These are phyloP conservation scores for Megaleporinus macrocephalus DNA, from an alignment of 2,113 vertebrate genomes.

Conservation along the genomic window DNA sequence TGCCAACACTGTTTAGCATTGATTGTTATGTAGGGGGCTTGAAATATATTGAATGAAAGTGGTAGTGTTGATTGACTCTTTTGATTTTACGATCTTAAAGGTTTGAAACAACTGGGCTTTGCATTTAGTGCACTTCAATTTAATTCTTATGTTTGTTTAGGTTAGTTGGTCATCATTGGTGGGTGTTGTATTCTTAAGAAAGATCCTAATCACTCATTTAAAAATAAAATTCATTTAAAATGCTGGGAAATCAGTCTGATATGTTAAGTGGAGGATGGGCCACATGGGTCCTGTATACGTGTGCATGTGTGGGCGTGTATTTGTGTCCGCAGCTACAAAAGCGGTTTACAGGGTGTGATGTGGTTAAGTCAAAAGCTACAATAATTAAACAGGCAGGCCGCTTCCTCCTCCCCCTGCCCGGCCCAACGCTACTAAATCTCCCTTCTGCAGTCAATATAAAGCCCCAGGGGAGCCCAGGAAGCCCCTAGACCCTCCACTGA, in stretches of 20 bases:
- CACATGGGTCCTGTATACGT: neutral
- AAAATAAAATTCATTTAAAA: neutral
- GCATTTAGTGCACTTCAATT: too few species aligned
- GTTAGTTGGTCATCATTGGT: too few species aligned
- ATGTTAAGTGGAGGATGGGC: neutral
- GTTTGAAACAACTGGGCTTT: too few species aligned
- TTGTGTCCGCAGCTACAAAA: neutral
- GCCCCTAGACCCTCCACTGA: constrained; percentile 16
- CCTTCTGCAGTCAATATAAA: constrained; percentile 41
- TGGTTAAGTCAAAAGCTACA: constrained; percentile 18
- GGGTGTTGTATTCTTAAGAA: too few species aligned
- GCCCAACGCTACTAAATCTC: constrained; percentile 36
- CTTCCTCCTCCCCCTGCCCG: constrained; percentile 4
- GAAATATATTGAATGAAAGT: too few species aligned
- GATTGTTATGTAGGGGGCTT: too few species aligned
- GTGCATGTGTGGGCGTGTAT: neutral
- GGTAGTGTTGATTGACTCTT: too few species aligned
- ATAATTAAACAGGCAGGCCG: constrained; percentile 4
- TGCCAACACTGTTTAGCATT: too few species aligned
- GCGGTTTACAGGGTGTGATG: neutral
- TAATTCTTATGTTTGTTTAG: too few species aligned
- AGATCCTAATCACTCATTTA: too few species aligned
- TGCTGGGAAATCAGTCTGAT: neutral
- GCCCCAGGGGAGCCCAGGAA: neutral
- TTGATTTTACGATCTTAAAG: too few species aligned